Evolutionary conservation across 1,140 invertebrate genomes (phyloP).

Genomic region (Panagrolaimus sp.): DNA sequence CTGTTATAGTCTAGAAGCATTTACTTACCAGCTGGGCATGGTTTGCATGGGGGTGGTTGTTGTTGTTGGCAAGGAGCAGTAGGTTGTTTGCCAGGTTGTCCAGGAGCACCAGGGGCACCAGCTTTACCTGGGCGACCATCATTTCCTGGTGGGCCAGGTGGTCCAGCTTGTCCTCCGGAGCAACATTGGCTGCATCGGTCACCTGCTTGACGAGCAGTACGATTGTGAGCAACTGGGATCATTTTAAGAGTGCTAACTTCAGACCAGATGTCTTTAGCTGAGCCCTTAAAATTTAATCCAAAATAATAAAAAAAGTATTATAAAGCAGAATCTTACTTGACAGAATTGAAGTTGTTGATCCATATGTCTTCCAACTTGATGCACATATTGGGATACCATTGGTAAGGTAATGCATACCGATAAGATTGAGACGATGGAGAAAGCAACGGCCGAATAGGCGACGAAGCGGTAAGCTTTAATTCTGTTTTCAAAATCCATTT

Average conservation of each 20-base stretch:
- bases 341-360: slow-evolving; percentile 30
- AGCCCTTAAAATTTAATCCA: slow-evolving; percentile 21
- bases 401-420: slow-evolving; percentile 38
- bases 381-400: slow-evolving; percentile 42
- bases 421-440: slow-evolving; percentile 36
- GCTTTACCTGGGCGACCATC: slow-evolving; percentile 12
- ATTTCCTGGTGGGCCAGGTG: slow-evolving; percentile 22
- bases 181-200: slow-evolving; percentile 9
- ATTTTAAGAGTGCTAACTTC: slow-evolving; percentile 40
- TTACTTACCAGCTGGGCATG: slow-evolving; percentile 1
- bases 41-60: slow-evolving; percentile 11
- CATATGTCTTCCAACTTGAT: slow-evolving; percentile 33
- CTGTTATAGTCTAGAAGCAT: neutral
- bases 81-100: neutral
- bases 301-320: neutral
- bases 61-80: neutral
- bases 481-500: slow-evolving; percentile 39
- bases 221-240: slow-evolving; percentile 31
- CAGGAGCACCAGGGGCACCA: slow-evolving; percentile 10
- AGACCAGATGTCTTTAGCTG: slow-evolving; percentile 42
- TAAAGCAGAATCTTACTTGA: slow-evolving; percentile 19
- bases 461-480: slow-evolving; percentile 45
- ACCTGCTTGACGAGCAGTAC: slow-evolving; percentile 24
- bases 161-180: slow-evolving; percentile 4
- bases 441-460: slow-evolving; percentile 41